Evolutionary conservation across 92 coral and sea anemone species (phyloP), one percentile per base, ranked within the genome.

Genomic region (Siderastrea radians): DNA sequence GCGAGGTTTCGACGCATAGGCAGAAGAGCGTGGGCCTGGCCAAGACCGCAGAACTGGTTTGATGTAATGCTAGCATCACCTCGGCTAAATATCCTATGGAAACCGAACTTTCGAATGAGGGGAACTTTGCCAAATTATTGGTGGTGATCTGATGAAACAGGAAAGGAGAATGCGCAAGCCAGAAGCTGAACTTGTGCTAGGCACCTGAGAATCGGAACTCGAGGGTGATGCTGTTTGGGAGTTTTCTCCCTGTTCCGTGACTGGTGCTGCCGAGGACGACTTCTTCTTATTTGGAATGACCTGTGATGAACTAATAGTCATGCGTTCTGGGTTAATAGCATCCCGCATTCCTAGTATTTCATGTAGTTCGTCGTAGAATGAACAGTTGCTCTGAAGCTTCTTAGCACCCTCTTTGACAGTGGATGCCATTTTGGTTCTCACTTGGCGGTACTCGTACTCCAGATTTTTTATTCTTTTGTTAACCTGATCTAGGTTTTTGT

Each of bases 11-110:
- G 45, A 8, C 76, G 45, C 76, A 71, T 43, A 74, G 60, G 80
- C 59, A 67, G 89, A 73, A 89, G 74, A 70, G 92, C 78, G 17
- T 89, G 88, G 88, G 84, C 88, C 77, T 89, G 92, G 88, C 92
- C 92, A 62, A 68, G 88, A 67, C 88, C 92, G 59, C 92, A 89
- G 66, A 68, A 83, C 78, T 89, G 92, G 91, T 89, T 83, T 67
- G 80, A 89, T 74, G 72, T 77, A 19, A 51, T 89, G 74, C 72
- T 89, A 43, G 49, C 82, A 67, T 60, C 73, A 51, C 79, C 92
- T 54, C 55, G 54, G 72, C 73, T 84, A 70, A 80, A 72, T 63
- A 60, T 83, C 54, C 82, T 90, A 49, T 79, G 92, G 86, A 79
- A 85, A 84, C 93, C 86, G 51, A 90, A 84, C 77, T 84, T 90